Conservation (phyloP, 2,888 invertebrate genomes). For the Glaucopsyche alexis region DNA sequence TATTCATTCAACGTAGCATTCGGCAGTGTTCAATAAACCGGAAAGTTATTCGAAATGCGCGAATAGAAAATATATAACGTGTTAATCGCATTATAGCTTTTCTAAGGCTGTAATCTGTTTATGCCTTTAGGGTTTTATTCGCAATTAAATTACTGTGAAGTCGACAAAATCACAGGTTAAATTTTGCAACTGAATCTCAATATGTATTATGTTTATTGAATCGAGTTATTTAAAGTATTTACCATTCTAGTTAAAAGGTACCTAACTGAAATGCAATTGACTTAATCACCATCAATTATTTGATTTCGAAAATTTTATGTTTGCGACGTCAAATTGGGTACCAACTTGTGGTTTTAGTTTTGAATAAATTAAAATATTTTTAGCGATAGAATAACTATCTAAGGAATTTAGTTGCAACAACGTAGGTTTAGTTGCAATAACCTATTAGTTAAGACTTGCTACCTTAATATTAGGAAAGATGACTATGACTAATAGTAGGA, state of each 20-base stretch:
- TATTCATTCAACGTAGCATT: conserved; percentile 58
- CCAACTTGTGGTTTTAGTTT: neutral
- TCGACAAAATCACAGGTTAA: neutral
- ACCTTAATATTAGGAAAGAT: too few species aligned
- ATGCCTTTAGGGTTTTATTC: conserved; percentile 41
- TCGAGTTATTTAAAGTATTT: neutral
- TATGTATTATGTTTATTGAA: neutral
- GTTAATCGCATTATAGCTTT: conserved; percentile 60
- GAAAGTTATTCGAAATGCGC: conserved; percentile 67
- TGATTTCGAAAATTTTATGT: neutral
- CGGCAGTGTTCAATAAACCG: conserved; percentile 61
- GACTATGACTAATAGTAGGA: too few species aligned
- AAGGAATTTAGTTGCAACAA: too few species aligned
- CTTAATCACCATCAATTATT: neutral
- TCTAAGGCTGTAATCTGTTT: conserved; percentile 50
- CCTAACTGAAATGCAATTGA: neutral
- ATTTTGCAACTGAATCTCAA: conserved; percentile 14
- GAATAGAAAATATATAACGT: conserved; percentile 59
- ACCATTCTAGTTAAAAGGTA: neutral
- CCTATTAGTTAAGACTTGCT: too few species aligned
- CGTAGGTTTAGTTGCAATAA: too few species aligned
- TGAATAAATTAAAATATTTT: conserved; percentile 3
- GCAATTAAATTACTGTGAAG: conserved; percentile 20
- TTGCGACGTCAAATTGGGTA: neutral
- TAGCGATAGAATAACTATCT: neutral